A percentile compares a stretch with the other conserved stretches of the same genome.
Evolutionary conservation across 2,113 vertebrate genomes (phyloP).

Genomic region (Neotoma lepida): DNA sequence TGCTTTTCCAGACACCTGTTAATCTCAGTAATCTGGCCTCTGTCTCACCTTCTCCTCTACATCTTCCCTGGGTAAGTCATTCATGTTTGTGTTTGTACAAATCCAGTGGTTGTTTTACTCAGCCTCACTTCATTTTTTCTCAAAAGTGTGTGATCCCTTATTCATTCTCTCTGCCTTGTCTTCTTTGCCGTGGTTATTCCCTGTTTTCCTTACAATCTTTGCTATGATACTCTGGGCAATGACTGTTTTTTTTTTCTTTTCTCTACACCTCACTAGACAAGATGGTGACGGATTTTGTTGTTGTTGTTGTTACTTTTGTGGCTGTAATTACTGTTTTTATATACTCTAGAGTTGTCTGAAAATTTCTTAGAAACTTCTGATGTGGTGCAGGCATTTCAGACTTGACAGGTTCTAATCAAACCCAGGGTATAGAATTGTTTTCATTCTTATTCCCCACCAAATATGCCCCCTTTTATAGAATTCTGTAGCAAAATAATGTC

Average conservation of each 20-base stretch:
- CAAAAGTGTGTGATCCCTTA: not conserved
- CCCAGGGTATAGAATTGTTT: not conserved
- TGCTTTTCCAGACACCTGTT: not conserved
- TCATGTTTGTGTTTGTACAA: not conserved
- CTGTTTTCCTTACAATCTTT: not conserved
- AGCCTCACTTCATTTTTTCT: not conserved
- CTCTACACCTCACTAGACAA: not conserved
- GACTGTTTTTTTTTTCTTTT: not conserved
- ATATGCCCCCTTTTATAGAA: not conserved
- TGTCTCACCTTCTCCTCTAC: fast-evolving
- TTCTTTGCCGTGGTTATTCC: not conserved
- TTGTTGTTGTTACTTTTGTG: not conserved
- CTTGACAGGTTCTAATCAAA: not conserved
- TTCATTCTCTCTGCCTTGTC: too few relatives aligned
- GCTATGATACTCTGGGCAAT: not conserved
- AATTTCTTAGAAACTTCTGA: not conserved
- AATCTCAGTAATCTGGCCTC: not conserved
- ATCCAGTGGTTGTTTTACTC: not conserved
- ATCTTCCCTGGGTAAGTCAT: not conserved
- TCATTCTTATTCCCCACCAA: not conserved
- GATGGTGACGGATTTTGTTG: not conserved
- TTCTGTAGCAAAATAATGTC: not conserved
- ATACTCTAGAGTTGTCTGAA: not conserved
- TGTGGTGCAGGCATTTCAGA: not conserved
- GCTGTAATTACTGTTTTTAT: not conserved